Percentiles rank a stretch among this genome's conserved stretches.
phyloP scores from a whole-genome alignment of 1,140 invertebrate genomes.

The Drosophila pectinifera region DNA sequence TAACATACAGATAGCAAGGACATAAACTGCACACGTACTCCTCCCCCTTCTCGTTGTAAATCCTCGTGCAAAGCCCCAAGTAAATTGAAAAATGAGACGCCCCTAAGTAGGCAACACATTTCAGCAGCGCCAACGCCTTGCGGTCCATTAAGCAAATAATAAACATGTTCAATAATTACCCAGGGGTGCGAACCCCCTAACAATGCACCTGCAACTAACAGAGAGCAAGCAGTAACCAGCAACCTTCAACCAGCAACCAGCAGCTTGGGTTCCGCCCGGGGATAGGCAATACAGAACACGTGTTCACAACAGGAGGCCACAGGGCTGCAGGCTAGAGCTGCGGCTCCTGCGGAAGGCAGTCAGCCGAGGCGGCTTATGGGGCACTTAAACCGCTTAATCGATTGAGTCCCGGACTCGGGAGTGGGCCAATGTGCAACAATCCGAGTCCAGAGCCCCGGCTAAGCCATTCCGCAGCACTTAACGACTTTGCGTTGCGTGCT shows the following conservation, averaged over 20 bases:
- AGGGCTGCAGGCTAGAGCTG: constrained; percentile 9
- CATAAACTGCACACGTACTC: constrained; percentile 19
- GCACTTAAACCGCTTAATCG: constrained; percentile 76
- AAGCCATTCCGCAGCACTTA: constrained; percentile 67
- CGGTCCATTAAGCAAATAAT: constrained; percentile 62
- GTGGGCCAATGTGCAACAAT: constrained; percentile 41
- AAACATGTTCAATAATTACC: constrained; percentile 64
- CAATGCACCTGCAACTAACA: constrained; percentile 49
- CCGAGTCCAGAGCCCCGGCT: constrained; percentile 30
- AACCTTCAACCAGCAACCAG: constrained; percentile 10
- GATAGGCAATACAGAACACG: constrained; percentile 55
- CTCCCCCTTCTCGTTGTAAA: not conserved
- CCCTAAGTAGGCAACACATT: constrained; percentile 35
- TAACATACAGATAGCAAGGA: constrained; percentile 18
- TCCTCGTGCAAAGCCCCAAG: constrained; percentile 13
- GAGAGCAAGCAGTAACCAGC: constrained; percentile 1
- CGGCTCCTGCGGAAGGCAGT: constrained; percentile 16
- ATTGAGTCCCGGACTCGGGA: constrained; percentile 33
- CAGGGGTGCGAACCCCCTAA: constrained; percentile 30
- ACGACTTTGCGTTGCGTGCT: constrained; percentile 68
- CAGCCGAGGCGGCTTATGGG: constrained; percentile 47
- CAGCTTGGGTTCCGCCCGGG: constrained; percentile 20
- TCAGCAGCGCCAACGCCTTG: constrained; percentile 27
- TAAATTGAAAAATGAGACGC: constrained; percentile 49
- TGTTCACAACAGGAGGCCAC: constrained; percentile 44